Evolutionary conservation across 2,888 invertebrate species (phyloP).

Genomic region (Phengaris arion): DNA sequence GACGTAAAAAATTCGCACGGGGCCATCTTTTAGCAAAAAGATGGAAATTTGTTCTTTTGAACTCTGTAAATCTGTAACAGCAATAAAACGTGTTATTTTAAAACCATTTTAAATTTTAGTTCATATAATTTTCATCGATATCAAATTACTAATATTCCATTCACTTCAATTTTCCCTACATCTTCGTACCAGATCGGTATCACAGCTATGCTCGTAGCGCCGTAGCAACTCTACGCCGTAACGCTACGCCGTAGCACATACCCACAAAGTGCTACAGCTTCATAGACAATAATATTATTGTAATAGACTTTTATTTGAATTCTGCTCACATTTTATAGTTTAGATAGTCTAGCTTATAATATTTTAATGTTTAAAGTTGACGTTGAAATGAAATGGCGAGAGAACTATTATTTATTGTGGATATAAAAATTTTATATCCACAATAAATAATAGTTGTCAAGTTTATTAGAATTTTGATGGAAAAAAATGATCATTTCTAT

Average conservation of each 20-base stretch:
- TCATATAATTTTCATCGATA: not conserved
- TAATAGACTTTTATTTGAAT: slow-evolving; percentile 11
- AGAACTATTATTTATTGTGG: not conserved
- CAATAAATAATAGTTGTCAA: not conserved
- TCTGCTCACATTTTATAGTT: not conserved
- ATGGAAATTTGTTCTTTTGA: too few species aligned
- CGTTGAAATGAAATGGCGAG: not conserved
- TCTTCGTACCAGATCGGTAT: slow-evolving; percentile 19
- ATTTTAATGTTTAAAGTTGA: not conserved
- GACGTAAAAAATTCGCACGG: too few species aligned
- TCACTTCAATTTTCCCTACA: not conserved
- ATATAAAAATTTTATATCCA: not conserved
- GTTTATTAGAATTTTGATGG: not conserved
- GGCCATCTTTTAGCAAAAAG: too few species aligned
- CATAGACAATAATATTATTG: slow-evolving; percentile 18
- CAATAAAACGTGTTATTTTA: too few species aligned
- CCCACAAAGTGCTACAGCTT: slow-evolving; percentile 3
- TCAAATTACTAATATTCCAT: not conserved
- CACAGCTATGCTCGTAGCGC: slow-evolving; percentile 1
- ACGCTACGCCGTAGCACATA: not conserved
- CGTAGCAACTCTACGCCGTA: slow-evolving; percentile 8
- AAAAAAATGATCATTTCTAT: not conserved
- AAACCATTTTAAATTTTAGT: not conserved
- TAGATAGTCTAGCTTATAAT: not conserved
- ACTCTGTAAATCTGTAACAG: too few species aligned